Evolutionary conservation across 2,797 vertebrate species (phyloP).

Genomic region (Oryzias sinensis): DNA sequence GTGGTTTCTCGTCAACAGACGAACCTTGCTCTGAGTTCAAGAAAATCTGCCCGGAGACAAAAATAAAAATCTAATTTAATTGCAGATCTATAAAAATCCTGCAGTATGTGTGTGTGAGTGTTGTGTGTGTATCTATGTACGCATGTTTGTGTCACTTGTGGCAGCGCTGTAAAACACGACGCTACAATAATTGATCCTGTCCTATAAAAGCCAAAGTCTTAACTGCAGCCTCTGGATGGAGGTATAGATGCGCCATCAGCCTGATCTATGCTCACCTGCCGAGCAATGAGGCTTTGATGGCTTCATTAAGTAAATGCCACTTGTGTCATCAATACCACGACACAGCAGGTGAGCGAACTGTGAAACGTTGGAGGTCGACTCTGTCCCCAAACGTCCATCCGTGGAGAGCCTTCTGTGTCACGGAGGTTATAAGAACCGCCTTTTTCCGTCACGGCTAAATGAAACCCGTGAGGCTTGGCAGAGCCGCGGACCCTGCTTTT

Average conservation of each 20-base stretch:
- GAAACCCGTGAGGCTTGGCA: constrained; percentile 18
- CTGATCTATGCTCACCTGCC: constrained; percentile 60
- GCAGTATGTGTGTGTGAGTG: constrained; percentile 3
- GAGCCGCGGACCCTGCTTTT: constrained; percentile 10
- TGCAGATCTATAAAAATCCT: constrained; percentile 36
- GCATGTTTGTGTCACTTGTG: neutral
- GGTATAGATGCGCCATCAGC: constrained; percentile 49
- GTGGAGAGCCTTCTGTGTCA: constrained; percentile 18
- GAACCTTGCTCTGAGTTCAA: too few relatives aligned
- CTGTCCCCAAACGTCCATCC: constrained; percentile 34
- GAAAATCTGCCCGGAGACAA: too few relatives aligned
- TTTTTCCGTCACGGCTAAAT: constrained; percentile 42
- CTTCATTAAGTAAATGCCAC: constrained; percentile 75
- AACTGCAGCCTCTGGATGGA: constrained; percentile 43
- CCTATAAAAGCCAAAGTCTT: constrained; percentile 40
- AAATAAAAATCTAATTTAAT: constrained; percentile 31
- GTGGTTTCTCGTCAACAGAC: too few relatives aligned
- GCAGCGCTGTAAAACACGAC: neutral
- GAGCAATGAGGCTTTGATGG: constrained; percentile 65
- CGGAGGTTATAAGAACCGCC: constrained; percentile 28
- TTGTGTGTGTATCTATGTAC: constrained; percentile 2
- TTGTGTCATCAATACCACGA: constrained; percentile 62
- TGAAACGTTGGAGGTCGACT: constrained; percentile 45
- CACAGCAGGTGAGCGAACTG: constrained; percentile 59
- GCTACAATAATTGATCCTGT: constrained; percentile 40